phyloP scores from a whole-genome alignment of 2,797 vertebrate species.

The Cyclura pinguis region DNA sequence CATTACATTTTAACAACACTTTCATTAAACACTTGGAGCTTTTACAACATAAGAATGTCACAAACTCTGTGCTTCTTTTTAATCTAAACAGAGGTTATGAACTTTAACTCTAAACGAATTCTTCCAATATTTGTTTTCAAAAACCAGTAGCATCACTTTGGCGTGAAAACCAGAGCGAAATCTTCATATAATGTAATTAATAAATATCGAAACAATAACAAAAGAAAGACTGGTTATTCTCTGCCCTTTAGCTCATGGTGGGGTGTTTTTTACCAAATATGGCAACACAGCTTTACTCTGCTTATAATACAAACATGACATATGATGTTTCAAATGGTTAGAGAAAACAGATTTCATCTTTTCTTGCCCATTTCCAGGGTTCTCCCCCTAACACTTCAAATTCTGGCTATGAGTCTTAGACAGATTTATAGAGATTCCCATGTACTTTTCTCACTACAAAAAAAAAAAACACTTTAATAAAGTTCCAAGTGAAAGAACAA shows the following conservation, averaged over 20 bases:
- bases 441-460: constrained; percentile 58
- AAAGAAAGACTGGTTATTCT: constrained; percentile 65
- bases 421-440: constrained; percentile 70
- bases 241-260: constrained; percentile 64
- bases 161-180: constrained; percentile 66
- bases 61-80: constrained; percentile 59
- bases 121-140: constrained; percentile 74
- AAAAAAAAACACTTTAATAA: constrained; percentile 54
- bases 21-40: constrained; percentile 65
- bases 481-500: constrained; percentile 49
- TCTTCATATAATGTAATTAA: constrained; percentile 65
- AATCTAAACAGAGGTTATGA: constrained; percentile 66
- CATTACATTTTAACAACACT: constrained; percentile 47
- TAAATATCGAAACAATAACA: constrained; percentile 65
- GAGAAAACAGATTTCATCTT: constrained; percentile 69
- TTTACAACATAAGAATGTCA: constrained; percentile 59
- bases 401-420: constrained; percentile 40
- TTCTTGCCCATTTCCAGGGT: constrained; percentile 63
- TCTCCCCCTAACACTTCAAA: constrained; percentile 44
- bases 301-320: constrained; percentile 76
- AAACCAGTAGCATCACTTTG: constrained; percentile 73
- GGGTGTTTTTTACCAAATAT: constrained; percentile 82
- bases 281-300: constrained; percentile 80
- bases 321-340: constrained; percentile 71
- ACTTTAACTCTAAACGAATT: constrained; percentile 77